Evolutionary conservation across 2,888 invertebrate genomes (phyloP).

Genomic region (Eledone cirrhosa): DNA sequence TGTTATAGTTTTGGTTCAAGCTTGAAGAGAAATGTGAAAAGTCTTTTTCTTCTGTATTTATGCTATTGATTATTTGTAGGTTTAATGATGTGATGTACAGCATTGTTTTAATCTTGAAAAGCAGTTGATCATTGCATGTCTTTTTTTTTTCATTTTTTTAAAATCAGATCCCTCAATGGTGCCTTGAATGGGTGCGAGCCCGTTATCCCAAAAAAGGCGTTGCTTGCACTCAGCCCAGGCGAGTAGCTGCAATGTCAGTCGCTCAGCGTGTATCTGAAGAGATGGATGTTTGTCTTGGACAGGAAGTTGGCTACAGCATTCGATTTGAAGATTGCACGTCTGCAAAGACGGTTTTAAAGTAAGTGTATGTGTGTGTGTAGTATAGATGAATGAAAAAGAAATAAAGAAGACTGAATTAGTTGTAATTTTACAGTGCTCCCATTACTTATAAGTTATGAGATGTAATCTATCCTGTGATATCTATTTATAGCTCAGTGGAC

Average conservation of each 20-base stretch:
- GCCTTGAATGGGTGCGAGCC: slow-evolving; percentile 66
- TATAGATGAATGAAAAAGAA: background rate
- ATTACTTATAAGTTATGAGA: too few relatives aligned
- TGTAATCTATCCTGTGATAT: too few relatives aligned
- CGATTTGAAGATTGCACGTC: slow-evolving; percentile 99
- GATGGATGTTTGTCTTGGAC: slow-evolving; percentile 93
- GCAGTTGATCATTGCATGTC: too few relatives aligned
- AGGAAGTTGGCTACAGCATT: slow-evolving; percentile 95
- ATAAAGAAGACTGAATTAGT: too few relatives aligned
- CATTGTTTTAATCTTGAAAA: background rate
- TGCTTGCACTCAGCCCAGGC: slow-evolving; percentile 94
- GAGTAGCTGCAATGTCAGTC: slow-evolving; percentile 99
- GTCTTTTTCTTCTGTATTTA: too few relatives aligned
- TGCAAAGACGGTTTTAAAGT: slow-evolving; percentile 90
- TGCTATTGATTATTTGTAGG: background rate
- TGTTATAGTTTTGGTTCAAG: too few relatives aligned
- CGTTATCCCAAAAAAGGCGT: slow-evolving; percentile 76
- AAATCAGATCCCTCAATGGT: slow-evolving; percentile 88
- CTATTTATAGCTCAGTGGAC: too few relatives aligned
- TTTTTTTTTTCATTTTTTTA: background rate
- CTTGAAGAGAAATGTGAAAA: too few relatives aligned
- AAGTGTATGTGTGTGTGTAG: slow-evolving; percentile 59
- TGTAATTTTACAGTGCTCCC: too few relatives aligned
- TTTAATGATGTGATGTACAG: background rate
- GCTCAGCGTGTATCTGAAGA: slow-evolving; percentile 99